These are phyloP conservation scores for Ylistrum balloti DNA, from an alignment of 1,140 invertebrate species.

Conservation along the genomic window DNA sequence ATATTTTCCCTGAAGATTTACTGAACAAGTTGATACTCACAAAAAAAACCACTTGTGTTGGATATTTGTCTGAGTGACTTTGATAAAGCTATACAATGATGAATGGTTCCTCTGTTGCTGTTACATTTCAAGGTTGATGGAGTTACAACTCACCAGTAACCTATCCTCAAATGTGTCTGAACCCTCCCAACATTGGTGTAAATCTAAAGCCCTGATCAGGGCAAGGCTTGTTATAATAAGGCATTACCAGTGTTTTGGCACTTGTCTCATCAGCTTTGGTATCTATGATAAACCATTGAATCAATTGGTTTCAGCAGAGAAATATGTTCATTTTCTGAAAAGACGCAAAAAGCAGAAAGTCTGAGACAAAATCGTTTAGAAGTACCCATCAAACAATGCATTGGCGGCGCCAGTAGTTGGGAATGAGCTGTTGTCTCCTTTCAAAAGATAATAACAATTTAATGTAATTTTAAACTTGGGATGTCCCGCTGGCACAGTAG, in stretches of 20 bases:
- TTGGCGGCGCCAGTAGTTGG: not conserved
- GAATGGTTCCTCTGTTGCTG: not conserved
- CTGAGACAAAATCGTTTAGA: not conserved
- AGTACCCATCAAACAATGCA: not conserved
- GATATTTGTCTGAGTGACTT: not conserved
- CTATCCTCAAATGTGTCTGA: not conserved
- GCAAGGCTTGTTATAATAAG: not conserved
- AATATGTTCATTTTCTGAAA: not conserved
- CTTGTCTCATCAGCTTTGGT: not conserved
- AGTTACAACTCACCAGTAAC: not conserved
- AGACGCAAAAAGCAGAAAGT: not conserved
- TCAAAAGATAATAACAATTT: slow-evolving; percentile 29
- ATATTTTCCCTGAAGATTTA: no score
- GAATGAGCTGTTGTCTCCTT: slow-evolving; percentile 24
- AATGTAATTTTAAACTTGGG: slow-evolving; percentile 4
- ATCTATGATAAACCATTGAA: not conserved
- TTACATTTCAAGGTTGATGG: not conserved
- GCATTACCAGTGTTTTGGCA: not conserved
- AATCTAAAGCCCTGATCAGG: not conserved
- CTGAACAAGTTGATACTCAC: no score
- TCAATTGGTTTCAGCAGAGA: not conserved
- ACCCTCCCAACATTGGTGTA: not conserved
- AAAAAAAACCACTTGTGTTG: no score
- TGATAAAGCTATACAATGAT: slow-evolving; percentile 24
- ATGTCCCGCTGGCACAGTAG: not conserved